Evolutionary conservation across 1,140 invertebrate species (phyloP).

Genomic region (Pissodes strobi): DNA sequence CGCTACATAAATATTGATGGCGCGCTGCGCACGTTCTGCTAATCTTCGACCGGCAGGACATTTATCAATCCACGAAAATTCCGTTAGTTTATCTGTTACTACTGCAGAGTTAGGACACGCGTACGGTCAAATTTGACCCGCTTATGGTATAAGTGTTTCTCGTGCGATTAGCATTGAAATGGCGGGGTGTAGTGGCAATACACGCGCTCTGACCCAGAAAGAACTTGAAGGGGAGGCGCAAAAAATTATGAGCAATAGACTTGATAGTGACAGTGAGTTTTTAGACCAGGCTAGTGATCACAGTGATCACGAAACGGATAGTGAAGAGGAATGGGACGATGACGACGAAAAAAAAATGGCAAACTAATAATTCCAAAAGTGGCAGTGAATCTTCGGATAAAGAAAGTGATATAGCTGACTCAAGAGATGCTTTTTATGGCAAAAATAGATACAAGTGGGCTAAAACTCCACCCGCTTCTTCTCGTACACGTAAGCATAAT

Average conservation of each 20-base stretch:
- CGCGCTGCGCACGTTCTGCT: too few species aligned
- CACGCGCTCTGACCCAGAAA: not conserved
- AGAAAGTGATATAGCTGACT: not conserved
- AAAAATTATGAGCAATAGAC: not conserved
- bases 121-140: too few species aligned
- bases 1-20: too few species aligned
- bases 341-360: not conserved
- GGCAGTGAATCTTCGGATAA: not conserved
- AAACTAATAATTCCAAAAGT: not conserved
- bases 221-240: not conserved
- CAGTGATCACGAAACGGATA: not conserved
- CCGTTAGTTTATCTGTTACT: too few species aligned
- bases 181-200: not conserved
- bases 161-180: not conserved
- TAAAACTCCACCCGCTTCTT: not conserved
- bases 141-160: not conserved
- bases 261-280: not conserved
- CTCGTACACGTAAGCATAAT: not conserved
- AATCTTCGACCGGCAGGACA: too few species aligned
- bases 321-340: not conserved
- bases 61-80: too few species aligned
- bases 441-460: too few species aligned
- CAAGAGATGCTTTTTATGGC: not conserved
- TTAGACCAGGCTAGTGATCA: not conserved
- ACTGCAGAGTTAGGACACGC: too few species aligned